A percentile compares a stretch with the other conserved stretches of the same genome.
These are phyloP conservation scores for Scopus umbretta DNA, from an alignment of 2,113 vertebrate species.

Conservation along the genomic window DNA sequence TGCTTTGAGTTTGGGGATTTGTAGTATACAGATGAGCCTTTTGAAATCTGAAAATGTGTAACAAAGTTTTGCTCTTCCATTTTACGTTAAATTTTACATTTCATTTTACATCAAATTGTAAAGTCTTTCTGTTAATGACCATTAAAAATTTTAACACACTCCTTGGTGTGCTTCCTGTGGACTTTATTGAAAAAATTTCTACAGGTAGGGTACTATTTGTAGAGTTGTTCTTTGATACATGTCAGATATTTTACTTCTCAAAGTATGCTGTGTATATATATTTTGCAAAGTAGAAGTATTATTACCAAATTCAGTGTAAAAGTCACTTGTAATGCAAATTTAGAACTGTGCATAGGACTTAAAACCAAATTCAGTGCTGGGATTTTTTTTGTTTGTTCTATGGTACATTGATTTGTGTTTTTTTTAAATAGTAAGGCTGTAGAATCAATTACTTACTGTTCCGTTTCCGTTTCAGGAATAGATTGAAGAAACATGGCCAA, in stretches of 20 bases:
- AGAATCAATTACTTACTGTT: slow-evolving; percentile 33
- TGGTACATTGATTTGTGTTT: background rate
- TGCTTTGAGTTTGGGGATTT: background rate
- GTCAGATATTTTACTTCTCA: background rate
- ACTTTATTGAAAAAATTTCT: background rate
- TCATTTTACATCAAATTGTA: background rate
- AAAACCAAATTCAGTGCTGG: background rate
- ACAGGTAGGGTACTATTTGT: slow-evolving; percentile 10
- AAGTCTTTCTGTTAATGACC: background rate
- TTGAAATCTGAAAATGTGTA: background rate
- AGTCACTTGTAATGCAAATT: background rate
- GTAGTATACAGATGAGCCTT: background rate
- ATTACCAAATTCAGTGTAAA: background rate
- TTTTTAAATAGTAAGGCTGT: background rate
- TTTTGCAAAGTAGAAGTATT: background rate
- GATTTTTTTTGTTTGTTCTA: background rate
- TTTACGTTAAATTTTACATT: background rate
- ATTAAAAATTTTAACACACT: background rate
- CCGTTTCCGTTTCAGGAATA: slow-evolving; percentile 52
- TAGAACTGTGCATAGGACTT: background rate
- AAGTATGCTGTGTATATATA: background rate
- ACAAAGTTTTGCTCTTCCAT: background rate
- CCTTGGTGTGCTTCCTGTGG: background rate
- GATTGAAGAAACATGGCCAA: slow-evolving; percentile 72
- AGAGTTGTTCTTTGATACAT: background rate